Evolutionary conservation across 2,113 vertebrate genomes (phyloP).

Genomic region (Sisor rabdophorus): DNA sequence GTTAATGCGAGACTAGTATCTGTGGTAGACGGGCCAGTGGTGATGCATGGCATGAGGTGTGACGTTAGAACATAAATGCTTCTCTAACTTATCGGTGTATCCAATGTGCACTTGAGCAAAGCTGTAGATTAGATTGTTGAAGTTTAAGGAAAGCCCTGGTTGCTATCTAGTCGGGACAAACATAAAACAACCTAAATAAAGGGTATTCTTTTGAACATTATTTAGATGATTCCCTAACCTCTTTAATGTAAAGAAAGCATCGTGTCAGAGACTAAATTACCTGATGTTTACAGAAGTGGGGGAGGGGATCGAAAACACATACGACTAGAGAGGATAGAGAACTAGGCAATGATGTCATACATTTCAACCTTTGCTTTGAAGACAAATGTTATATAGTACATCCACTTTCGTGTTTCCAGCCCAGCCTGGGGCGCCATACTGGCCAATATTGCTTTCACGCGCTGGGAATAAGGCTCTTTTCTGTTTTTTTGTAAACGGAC

Average conservation of each 20-base stretch:
- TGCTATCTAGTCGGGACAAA: neutral
- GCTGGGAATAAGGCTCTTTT: neutral
- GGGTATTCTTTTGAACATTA: no score
- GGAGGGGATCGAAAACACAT: neutral
- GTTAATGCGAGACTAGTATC: neutral
- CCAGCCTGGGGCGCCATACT: conserved; percentile 37
- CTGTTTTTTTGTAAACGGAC: neutral
- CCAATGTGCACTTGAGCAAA: neutral
- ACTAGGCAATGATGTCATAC: conserved; percentile 54
- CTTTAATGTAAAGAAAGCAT: no score
- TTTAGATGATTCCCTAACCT: no score
- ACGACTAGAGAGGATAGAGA: neutral
- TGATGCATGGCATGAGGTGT: neutral
- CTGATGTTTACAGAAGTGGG: neutral
- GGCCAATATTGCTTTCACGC: conserved; percentile 28
- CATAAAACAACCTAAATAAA: no score
- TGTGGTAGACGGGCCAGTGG: neutral
- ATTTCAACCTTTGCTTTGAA: conserved; percentile 29
- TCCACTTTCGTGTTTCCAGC: conserved; percentile 43
- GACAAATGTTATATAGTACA: conserved; percentile 55
- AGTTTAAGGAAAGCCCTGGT: neutral
- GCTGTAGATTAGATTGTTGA: neutral
- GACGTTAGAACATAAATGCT: neutral
- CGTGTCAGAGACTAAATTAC: no score
- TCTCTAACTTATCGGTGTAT: neutral